A percentile compares a stretch with the other conserved stretches of the same genome.
These are phyloP conservation scores for Xanthorhoe designata DNA, from an alignment of 2,888 invertebrate species.

Conservation along the genomic window DNA sequence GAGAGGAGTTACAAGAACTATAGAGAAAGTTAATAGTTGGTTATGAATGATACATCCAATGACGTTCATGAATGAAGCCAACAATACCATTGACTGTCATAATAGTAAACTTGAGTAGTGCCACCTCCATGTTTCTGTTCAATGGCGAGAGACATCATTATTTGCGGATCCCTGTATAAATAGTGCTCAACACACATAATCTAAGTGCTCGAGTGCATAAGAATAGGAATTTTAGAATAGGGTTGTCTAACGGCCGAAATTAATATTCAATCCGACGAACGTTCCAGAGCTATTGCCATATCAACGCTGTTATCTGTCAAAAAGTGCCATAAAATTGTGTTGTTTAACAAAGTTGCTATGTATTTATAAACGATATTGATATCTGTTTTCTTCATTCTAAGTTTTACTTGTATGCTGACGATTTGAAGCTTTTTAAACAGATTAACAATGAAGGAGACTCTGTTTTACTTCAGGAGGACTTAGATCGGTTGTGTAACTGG, in stretches of 20 bases:
- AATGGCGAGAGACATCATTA: constrained; percentile 33
- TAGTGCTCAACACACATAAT: constrained; percentile 29
- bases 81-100: constrained; percentile 9
- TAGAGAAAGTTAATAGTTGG: not conserved
- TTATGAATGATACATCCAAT: not conserved
- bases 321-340: too few relatives aligned
- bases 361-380: too few relatives aligned
- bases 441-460: too few relatives aligned
- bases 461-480: too few relatives aligned
- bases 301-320: too few relatives aligned
- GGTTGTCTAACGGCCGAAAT: constrained; percentile 21
- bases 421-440: too few relatives aligned
- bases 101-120: constrained; percentile 10
- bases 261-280: too few relatives aligned
- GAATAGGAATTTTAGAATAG: constrained; percentile 22
- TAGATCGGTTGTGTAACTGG: too few relatives aligned
- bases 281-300: too few relatives aligned
- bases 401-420: too few relatives aligned
- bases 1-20: not conserved
- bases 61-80: constrained; percentile 14
- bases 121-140: constrained; percentile 10
- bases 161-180: constrained; percentile 31
- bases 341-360: too few relatives aligned
- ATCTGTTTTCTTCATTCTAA: too few relatives aligned
- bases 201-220: constrained; percentile 31